phyloP scores from a whole-genome alignment of 35 echinoderm and acorn worm genomes.

The Eucidaris tribuloides region DNA sequence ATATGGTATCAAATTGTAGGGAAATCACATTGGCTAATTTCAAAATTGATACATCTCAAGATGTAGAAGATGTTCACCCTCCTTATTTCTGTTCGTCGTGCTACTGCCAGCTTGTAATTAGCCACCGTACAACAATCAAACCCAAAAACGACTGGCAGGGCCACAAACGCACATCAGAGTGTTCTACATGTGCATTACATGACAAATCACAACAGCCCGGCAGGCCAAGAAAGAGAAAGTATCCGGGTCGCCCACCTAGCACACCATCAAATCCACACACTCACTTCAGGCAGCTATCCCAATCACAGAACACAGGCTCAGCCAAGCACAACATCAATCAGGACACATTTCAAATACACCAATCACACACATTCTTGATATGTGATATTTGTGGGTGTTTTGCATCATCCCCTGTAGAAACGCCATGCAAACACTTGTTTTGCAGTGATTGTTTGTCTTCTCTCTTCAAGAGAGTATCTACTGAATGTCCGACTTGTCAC shows the following conservation, averaged over 20 bases:
- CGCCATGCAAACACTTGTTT: neutral
- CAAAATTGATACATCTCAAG: neutral
- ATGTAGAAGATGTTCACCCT: neutral
- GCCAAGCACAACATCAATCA: neutral
- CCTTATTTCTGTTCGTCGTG: neutral
- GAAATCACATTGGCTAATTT: neutral
- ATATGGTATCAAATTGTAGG: neutral
- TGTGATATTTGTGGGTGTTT: neutral
- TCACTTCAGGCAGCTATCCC: neutral
- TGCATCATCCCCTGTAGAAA: neutral
- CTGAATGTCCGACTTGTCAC: neutral
- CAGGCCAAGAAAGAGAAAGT: neutral
- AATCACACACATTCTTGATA: neutral
- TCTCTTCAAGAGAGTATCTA: neutral
- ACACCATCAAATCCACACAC: neutral
- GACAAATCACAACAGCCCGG: neutral
- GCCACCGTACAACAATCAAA: neutral
- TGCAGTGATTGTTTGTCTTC: neutral
- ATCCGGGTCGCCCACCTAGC: neutral
- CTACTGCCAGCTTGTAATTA: too few relatives aligned
- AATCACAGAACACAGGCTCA: neutral
- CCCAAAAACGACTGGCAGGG: neutral
- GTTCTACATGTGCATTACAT: neutral
- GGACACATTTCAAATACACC: neutral
- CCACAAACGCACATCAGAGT: neutral